Conservation (phyloP, 2,888 invertebrate species). For the Ochlodes sylvanus region DNA sequence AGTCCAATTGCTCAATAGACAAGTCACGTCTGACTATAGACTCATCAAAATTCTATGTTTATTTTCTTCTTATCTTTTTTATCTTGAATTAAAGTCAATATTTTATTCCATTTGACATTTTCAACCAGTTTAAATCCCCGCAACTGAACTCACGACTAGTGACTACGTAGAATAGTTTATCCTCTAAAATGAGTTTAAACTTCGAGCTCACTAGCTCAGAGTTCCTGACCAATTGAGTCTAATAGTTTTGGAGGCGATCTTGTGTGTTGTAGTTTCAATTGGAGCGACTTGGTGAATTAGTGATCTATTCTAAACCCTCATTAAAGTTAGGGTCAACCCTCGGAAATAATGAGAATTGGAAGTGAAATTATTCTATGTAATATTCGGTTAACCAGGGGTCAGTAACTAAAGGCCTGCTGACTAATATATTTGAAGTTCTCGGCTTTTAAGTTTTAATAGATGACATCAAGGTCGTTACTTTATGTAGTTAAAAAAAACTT, state of each 20-base stretch:
- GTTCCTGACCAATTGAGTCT: slow-evolving; percentile 14
- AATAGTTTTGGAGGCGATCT: slow-evolving; percentile 10
- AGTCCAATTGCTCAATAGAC: no score
- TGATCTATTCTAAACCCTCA: slow-evolving; percentile 3
- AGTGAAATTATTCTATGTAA: slow-evolving; percentile 7
- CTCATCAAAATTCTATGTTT: no score
- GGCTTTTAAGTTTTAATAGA: no score
- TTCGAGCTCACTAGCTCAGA: slow-evolving; percentile 1
- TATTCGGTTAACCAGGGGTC: background rate
- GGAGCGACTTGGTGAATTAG: slow-evolving; percentile 1
- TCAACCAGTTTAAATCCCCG: background rate
- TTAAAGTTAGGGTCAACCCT: slow-evolving; percentile 12
- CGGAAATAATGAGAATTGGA: slow-evolving; percentile 2
- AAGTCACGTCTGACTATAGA: no score
- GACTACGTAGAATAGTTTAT: background rate
- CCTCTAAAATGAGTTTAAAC: slow-evolving; percentile 7
- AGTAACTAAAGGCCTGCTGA: no score
- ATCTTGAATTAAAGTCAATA: no score
- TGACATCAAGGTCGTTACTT: no score
- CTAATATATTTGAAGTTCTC: no score
- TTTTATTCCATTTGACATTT: background rate
- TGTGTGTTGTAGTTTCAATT: slow-evolving; percentile 12
- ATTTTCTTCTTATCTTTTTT: no score
- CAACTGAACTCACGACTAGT: background rate
- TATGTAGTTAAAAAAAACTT: no score